These are phyloP conservation scores for Cheirogaleus major DNA, from an alignment of 2,797 vertebrate species.

Conservation along the genomic window DNA sequence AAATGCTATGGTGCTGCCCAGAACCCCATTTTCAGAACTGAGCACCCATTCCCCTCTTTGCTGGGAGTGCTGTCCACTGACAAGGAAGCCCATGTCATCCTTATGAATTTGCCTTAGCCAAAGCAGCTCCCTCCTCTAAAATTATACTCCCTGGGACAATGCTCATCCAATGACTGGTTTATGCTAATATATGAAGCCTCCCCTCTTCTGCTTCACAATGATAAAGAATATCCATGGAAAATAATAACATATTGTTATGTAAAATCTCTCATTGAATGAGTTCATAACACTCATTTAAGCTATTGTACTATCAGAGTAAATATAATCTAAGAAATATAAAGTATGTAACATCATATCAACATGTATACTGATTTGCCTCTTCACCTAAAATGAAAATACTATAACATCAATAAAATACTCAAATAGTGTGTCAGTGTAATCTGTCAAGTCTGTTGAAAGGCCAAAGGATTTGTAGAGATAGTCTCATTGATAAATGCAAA, in stretches of 20 bases:
- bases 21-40: neutral
- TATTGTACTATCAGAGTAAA: neutral
- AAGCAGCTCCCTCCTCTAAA: neutral
- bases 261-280: neutral
- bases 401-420: neutral
- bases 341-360: neutral
- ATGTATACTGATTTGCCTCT: neutral
- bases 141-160: neutral
- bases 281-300: neutral
- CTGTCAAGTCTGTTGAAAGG: neutral
- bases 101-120: neutral
- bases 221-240: neutral
- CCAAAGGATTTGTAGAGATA: neutral
- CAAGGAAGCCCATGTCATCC: neutral
- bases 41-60: neutral
- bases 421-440: neutral
- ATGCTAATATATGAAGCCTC: neutral
- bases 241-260: neutral
- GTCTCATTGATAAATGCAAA: neutral
- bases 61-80: neutral
- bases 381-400: neutral
- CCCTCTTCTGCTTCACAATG: neutral
- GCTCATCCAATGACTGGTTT: neutral
- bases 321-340: neutral
- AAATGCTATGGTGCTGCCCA: neutral